Base-by-base conservation (phyloP, 2,797 vertebrate species). In the Protonibea diacanthus region DNA sequence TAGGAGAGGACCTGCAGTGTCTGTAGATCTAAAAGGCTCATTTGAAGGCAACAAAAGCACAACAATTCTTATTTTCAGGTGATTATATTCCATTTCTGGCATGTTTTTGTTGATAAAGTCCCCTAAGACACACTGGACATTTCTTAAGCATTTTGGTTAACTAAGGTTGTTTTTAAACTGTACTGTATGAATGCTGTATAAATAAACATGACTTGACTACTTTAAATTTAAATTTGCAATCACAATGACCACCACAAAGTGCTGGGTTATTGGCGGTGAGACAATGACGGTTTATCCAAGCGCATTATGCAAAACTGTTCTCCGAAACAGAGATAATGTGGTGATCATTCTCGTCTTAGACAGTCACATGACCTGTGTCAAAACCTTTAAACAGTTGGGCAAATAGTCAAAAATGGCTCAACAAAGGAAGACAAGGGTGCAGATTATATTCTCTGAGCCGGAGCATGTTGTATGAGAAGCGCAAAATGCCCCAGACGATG, bases 181-280 rank as follows among this genome's bases (percentile, higher is more conserved):
- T 38, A 38, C 8, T 38, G 33, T 38, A 9, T 38, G 8, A 9
- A 38, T 9, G 33, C 33, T 38, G 33, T 38, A 38, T 38, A 38
- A 38, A 38, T 9, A 38, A 38, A 38, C 33, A 38, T 9, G 33
- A 38, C 33, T 65, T 40, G n/a, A 27, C 49, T 65, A 21, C 2
- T 40, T 47, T 61, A 47, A 60, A 63, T 40, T 47, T 61, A 52
- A 60, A 63, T 48, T 0, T 42, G 25, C 45, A 66, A 57, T 53
- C 6, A 45, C 66, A 62, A 18, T 18, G 29, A 62, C 18, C 44
- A 25, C 48, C 14, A 40, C 63, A 63, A 44, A 27, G 33, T 21
- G 56, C 10, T 17, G 17, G 10, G 33, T 68, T 45, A 69, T 40
- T 11, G 38, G 11, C 4, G 1, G 13, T 13, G 20, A 40, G 20